Base-by-base conservation (phyloP, 2,888 invertebrate species). In the Byasa hedistus region DNA sequence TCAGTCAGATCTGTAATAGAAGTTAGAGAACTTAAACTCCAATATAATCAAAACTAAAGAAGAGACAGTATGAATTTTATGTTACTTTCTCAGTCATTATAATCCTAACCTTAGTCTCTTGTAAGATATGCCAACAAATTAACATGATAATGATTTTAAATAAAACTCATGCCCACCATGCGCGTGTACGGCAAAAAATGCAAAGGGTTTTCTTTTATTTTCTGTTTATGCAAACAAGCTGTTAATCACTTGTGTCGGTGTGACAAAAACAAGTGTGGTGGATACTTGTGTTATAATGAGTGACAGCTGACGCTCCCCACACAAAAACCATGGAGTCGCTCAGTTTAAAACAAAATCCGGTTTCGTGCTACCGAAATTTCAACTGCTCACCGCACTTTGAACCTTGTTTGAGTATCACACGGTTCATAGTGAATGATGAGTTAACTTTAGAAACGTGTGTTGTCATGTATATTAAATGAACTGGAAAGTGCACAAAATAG, bases 271-370 rank as follows among this genome's bases (percentile, higher is more conserved):
- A 61, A 57, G 57, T 39, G 39, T n/a, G 44, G 44, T 27, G 61
- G 44, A 36, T 58, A 58, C 67, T 71, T 65, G 65, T 70, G 63
- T 68, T 69, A 65, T 68, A 71, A 70, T 74, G 73, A 74, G 66
- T 72, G 72, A 71, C 73, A 75, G 71, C 71, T 74, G 74, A 74
- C 68, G 67, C 59, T 69, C 57, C 27, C 57, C 32, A 44, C 65
- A 64, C 69, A 71, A 74, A 73, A 72, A 73, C 69, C 69, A 61
- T 54, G 57, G 57, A 59, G 66, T 48, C 62, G 62, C 59, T 21
- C 44, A 39, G 54, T 60, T 65, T 69, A 64, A 65, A 69, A 71
- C 69, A 65, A 69, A 71, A 72, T 73, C 72, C 72, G 70, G 69
- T 72, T 73, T 61, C 24, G 57, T 54, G 64, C 57, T 66, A 68